These are phyloP conservation scores for Ctenopoma multispine DNA, from an alignment of 2,797 vertebrate genomes.

Conservation along the genomic window DNA sequence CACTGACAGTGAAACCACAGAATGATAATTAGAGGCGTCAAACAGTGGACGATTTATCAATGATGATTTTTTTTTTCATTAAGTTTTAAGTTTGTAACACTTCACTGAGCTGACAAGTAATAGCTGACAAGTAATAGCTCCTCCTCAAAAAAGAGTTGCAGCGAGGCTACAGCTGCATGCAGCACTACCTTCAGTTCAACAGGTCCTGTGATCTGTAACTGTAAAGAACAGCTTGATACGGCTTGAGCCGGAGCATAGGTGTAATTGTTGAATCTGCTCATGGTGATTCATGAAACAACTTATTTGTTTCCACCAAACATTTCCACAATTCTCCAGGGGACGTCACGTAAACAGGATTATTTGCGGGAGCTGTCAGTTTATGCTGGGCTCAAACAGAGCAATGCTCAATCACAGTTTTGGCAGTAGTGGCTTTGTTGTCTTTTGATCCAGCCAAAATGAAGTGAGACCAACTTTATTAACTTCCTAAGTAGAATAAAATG, in stretches of 20 bases:
- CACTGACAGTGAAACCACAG: slow-evolving; percentile 51
- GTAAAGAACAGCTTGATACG: slow-evolving; percentile 5
- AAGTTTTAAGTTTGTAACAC: slow-evolving; percentile 4
- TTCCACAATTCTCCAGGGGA: slow-evolving; percentile 11
- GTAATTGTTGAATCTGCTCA: slow-evolving; percentile 25
- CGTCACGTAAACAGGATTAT: slow-evolving; percentile 40
- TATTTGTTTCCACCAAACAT: slow-evolving; percentile 26
- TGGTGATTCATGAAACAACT: slow-evolving; percentile 22
- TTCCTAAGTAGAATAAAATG: slow-evolving; percentile 20
- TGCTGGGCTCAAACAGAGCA: slow-evolving; percentile 36
- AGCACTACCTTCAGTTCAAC: background rate
- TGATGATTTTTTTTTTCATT: slow-evolving; percentile 2
- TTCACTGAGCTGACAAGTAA: background rate
- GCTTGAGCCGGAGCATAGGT: slow-evolving; percentile 8
- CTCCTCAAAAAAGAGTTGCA: background rate
- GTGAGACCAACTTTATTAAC: slow-evolving; percentile 34
- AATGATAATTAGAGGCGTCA: slow-evolving; percentile 64
- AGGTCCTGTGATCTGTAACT: background rate
- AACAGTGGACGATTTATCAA: too few relatives aligned
- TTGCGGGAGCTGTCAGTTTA: slow-evolving; percentile 22
- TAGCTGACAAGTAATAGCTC: background rate
- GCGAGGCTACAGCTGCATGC: background rate
- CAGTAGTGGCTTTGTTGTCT: slow-evolving; percentile 27
- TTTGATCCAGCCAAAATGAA: slow-evolving; percentile 32
- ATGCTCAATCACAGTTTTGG: slow-evolving; percentile 47